Conservation (phyloP, 2,113 vertebrate genomes). For the Riparia riparia region DNA sequence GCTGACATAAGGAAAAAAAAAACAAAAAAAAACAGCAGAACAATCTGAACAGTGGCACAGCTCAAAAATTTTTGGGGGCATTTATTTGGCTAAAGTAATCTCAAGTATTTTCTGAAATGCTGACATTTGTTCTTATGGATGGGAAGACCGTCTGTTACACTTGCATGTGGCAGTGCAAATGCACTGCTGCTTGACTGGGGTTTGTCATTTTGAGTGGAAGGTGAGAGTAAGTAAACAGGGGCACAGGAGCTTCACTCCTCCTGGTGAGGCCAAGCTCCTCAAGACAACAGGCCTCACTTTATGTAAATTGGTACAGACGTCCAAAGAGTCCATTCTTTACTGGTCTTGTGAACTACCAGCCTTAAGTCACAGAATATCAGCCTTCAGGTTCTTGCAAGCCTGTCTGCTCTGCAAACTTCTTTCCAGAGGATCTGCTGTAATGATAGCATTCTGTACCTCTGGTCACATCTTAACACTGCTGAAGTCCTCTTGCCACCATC, state of each 20-base stretch:
- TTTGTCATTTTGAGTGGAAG: background rate
- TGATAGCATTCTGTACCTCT: fast-evolving
- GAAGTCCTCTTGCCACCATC: background rate
- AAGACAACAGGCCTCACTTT: background rate
- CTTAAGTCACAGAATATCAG: background rate
- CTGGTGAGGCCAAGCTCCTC: background rate
- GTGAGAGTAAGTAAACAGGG: background rate
- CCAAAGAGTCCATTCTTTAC: background rate
- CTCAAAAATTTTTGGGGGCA: background rate
- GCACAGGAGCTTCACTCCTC: background rate
- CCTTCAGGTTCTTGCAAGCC: background rate
- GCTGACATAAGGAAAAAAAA: background rate
- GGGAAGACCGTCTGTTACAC: background rate
- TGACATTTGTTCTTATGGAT: background rate
- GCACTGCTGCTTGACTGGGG: background rate
- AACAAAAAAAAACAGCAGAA: slow-evolving; percentile 21
- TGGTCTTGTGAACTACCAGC: fast-evolving
- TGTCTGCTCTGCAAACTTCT: background rate
- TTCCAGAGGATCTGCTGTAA: background rate
- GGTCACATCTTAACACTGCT: background rate
- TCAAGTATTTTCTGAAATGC: background rate
- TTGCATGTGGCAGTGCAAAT: background rate
- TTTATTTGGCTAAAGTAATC: background rate
- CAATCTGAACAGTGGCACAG: background rate
- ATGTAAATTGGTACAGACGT: background rate